Base-by-base conservation (phyloP, 2,113 vertebrate genomes). In the Tauraco erythrolophus region DNA sequence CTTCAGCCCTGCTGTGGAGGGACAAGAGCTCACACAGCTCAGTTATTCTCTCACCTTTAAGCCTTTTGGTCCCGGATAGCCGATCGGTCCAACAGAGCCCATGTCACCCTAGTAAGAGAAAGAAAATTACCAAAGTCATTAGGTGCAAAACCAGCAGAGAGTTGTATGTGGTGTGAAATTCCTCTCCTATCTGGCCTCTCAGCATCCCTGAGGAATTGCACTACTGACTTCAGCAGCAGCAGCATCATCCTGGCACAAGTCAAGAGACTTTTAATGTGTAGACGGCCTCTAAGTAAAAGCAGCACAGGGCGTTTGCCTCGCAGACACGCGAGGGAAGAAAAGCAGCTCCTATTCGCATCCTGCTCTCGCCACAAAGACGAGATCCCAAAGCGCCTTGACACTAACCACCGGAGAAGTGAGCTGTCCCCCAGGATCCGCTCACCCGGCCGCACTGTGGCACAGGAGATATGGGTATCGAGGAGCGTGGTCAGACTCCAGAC, bases 31-130 rank as follows among this genome's bases (percentile, higher is more conserved):
- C 70, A 17, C 27, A 22, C 9, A 80, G 33, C 51, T 69, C 57
- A 5, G 10, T 37, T 23, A 7, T 15, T 41, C 23, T 50, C 95
- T 98, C 98, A 99, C 99, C 99, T 99, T 99, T 96, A 99, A 97
- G 98, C 99, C 99, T 91, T 98, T 98, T 74, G 98, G 99, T 98
- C 99, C 99, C 60, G 99, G 98, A 94, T 98, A 98, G 78, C 99
- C 99, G 51, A 99, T 98, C 0, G 98, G 98, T 96, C 99, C 99
- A 57, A 98, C 69, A 41, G 98, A 97, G 91, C 99, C 99, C 99
- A 99, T 98, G 96, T 99, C 99, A 82, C 99, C 99, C 99, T 99
- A 94, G 89, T 71, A 97, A 89, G 58, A 98, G 89, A 97, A 98
- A 84, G 76, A 98, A 70, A 84, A 94, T 51, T 87, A 93, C 35